phyloP scores from a whole-genome alignment of 1,140 invertebrate genomes.

The Scaptomyza montana region DNA sequence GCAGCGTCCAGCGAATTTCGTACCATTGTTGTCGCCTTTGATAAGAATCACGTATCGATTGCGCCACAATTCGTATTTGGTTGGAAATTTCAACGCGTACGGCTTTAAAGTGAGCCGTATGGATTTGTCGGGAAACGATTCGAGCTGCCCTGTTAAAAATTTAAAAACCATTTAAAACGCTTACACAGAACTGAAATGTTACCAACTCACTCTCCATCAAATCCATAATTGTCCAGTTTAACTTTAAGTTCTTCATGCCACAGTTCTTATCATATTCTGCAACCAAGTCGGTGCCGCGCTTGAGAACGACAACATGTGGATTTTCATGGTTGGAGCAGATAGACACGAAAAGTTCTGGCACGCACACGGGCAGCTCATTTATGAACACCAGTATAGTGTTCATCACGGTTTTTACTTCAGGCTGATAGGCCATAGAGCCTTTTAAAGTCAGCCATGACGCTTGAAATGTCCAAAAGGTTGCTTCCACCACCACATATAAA shows the following conservation, averaged over 20 bases:
- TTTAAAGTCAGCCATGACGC: conserved; percentile 10
- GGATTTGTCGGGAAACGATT: not conserved
- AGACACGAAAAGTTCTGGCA: not conserved
- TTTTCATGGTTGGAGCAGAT: not conserved
- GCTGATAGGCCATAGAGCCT: too few species aligned
- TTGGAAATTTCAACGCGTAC: conserved; percentile 5
- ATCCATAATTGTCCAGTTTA: not conserved
- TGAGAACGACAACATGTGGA: not conserved
- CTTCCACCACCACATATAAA: conserved; percentile 16
- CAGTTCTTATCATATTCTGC: not conserved
- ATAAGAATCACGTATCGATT: conserved; percentile 25
- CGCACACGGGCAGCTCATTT: not conserved
- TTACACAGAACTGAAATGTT: too few species aligned
- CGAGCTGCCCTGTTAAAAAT: not conserved
- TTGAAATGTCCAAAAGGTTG: conserved; percentile 40
- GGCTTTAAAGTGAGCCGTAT: not conserved
- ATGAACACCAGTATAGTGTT: too few species aligned
- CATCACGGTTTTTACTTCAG: too few species aligned
- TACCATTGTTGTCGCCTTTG: not conserved
- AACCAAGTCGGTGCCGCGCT: not conserved
- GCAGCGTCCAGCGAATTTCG: conserved; percentile 31
- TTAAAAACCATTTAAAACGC: too few species aligned
- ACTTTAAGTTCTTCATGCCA: fast-evolving
- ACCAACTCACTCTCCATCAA: not conserved
- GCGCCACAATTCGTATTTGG: conserved; percentile 9